A percentile compares a stretch with the other conserved stretches of the same genome.
Evolutionary conservation across 2,113 vertebrate genomes (phyloP).

Genomic region (Nothocercus julius): DNA sequence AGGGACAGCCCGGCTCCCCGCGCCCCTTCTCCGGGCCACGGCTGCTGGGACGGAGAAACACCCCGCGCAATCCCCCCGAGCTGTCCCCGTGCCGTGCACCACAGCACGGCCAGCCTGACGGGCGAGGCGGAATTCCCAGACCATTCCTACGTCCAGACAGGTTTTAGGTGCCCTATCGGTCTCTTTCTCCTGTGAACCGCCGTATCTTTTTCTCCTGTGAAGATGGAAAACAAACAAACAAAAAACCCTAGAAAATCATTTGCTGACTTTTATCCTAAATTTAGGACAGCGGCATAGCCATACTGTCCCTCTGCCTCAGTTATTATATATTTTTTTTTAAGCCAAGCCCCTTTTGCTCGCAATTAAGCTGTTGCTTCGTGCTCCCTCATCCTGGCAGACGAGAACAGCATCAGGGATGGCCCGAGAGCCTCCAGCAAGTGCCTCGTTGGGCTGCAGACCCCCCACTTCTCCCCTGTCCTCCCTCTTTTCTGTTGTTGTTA

Average conservation of each 20-base stretch:
- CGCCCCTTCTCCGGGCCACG: neutral
- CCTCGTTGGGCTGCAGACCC: conserved; percentile 30
- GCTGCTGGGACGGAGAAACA: neutral
- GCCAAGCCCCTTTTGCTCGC: neutral
- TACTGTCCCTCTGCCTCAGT: conserved; percentile 17
- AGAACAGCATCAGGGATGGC: conserved; percentile 42
- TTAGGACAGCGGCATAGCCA: conserved; percentile 52
- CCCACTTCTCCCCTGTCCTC: neutral
- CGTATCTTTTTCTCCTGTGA: conserved; percentile 22
- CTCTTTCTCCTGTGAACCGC: neutral
- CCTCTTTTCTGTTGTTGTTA: conserved; percentile 47
- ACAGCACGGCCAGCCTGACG: neutral
- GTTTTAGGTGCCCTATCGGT: neutral
- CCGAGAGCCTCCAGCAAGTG: conserved; percentile 36
- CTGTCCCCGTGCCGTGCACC: neutral
- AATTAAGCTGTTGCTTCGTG: conserved; percentile 46
- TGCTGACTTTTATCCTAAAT: conserved; percentile 57
- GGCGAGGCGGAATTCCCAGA: neutral
- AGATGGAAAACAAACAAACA: neutral
- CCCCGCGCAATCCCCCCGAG: fast-evolving
- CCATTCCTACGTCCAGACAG: neutral
- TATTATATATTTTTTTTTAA: neutral
- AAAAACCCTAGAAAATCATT: neutral
- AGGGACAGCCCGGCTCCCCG: neutral
- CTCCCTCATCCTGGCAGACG: conserved; percentile 42